Conservation (phyloP, 2,113 vertebrate species). For the Brachirus orientalis region DNA sequence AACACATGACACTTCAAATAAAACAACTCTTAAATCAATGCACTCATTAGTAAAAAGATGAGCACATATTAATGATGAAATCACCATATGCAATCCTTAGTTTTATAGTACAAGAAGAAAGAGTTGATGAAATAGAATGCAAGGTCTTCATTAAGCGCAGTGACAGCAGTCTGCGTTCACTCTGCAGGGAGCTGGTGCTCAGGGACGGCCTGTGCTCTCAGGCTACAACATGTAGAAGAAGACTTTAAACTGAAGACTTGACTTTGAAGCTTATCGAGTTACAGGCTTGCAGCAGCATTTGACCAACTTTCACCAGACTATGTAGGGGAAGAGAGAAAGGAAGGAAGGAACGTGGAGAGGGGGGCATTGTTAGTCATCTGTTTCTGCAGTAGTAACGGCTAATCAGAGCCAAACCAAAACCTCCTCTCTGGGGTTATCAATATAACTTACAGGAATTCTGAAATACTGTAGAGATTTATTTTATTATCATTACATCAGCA, state of each 20-base stretch:
- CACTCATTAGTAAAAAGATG: conserved; percentile 60
- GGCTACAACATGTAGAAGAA: conserved; percentile 30
- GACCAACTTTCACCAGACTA: conserved; percentile 62
- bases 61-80: conserved; percentile 60
- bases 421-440: conserved; percentile 45
- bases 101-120: conserved; percentile 46
- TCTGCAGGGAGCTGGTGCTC: conserved; percentile 45
- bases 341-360: neutral
- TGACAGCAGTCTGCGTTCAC: conserved; percentile 60
- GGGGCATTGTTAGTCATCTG: conserved; percentile 15
- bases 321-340: conserved; percentile 26
- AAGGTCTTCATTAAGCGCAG: conserved; percentile 74
- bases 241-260: conserved; percentile 17
- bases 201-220: conserved; percentile 54
- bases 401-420: conserved; percentile 70
- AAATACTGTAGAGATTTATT: conserved; percentile 30
- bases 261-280: conserved; percentile 62
- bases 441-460: conserved; percentile 58
- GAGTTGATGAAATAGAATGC: conserved; percentile 77
- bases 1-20: conserved; percentile 26
- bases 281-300: conserved; percentile 40
- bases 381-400: conserved; percentile 55
- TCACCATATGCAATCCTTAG: conserved; percentile 41
- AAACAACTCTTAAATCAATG: conserved; percentile 45
- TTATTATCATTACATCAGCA: conserved; percentile 63